These are phyloP conservation scores for Thalassophryne amazonica DNA, from an alignment of 2,797 vertebrate species.

Conservation along the genomic window DNA sequence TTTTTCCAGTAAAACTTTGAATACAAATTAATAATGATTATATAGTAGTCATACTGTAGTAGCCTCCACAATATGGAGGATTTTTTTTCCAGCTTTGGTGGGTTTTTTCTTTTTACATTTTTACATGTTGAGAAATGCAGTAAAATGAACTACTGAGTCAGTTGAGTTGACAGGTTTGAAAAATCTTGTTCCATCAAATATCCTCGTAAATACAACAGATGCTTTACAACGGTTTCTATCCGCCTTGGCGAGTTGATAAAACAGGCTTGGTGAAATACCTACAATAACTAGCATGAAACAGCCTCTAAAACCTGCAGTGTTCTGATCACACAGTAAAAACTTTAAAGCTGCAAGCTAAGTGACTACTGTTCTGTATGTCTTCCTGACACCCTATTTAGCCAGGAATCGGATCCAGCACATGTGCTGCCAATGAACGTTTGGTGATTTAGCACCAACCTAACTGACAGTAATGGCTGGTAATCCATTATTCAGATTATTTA, in stretches of 20 bases:
- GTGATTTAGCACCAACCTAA: constrained; percentile 37
- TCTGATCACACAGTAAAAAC: constrained; percentile 16
- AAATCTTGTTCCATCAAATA: not conserved
- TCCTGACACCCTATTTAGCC: constrained; percentile 28
- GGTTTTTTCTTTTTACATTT: too few relatives aligned
- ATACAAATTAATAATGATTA: too few relatives aligned
- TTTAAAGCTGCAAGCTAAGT: constrained; percentile 24
- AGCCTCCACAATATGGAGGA: too few relatives aligned
- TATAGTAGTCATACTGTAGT: too few relatives aligned
- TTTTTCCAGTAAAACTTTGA: too few relatives aligned
- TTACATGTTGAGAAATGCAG: too few relatives aligned
- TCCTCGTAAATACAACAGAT: not conserved
- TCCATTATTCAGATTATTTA: constrained; percentile 40
- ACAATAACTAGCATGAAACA: constrained; percentile 16
- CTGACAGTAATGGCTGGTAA: constrained; percentile 20
- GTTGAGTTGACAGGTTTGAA: too few relatives aligned
- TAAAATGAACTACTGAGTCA: too few relatives aligned
- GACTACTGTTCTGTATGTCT: constrained; percentile 38
- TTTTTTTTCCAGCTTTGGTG: too few relatives aligned
- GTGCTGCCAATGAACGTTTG: constrained; percentile 22
- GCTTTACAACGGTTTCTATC: constrained; percentile 15
- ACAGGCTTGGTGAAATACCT: constrained; percentile 11
- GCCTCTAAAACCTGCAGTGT: constrained; percentile 25
- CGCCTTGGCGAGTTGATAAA: not conserved
- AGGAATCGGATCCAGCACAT: constrained; percentile 28